Evolutionary conservation across 2,113 vertebrate species (phyloP).

Genomic region (Notothenia coriiceps): DNA sequence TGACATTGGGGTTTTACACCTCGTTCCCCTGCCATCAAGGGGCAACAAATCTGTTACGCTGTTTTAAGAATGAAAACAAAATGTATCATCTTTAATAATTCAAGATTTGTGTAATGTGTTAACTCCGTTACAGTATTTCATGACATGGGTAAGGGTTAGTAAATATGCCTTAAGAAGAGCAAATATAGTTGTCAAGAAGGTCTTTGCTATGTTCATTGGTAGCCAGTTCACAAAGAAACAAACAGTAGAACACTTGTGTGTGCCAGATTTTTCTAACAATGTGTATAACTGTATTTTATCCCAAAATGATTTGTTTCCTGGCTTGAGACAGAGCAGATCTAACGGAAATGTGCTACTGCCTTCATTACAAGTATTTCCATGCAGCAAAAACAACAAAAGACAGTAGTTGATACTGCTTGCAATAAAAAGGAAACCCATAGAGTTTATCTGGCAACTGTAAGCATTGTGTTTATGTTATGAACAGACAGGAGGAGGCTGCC

Average conservation of each 20-base stretch:
- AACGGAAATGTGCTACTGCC: not conserved
- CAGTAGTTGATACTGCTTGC: not conserved
- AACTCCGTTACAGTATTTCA: not conserved
- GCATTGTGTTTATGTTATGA: not conserved
- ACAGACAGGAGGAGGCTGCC: constrained; percentile 10
- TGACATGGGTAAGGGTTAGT: not conserved
- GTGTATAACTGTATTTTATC: not conserved
- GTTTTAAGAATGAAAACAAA: no score
- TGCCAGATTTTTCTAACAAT: constrained; percentile 1
- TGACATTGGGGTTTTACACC: no score
- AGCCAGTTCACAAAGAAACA: constrained; percentile 10
- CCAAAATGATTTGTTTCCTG: not conserved
- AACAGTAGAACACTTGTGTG: not conserved
- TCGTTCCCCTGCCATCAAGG: no score
- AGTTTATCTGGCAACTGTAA: not conserved
- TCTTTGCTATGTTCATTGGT: not conserved
- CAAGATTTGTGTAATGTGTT: no score
- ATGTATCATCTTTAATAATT: no score
- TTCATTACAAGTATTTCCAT: constrained; percentile 16
- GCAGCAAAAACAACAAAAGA: constrained; percentile 4
- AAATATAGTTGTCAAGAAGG: not conserved
- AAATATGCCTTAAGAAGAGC: not conserved
- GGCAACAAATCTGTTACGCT: no score
- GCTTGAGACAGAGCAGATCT: constrained; percentile 10
- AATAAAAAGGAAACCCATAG: not conserved